Evolutionary conservation across 1,140 invertebrate species (phyloP), one percentile per base, ranked within the genome.

Genomic region (Apis dorsata): DNA sequence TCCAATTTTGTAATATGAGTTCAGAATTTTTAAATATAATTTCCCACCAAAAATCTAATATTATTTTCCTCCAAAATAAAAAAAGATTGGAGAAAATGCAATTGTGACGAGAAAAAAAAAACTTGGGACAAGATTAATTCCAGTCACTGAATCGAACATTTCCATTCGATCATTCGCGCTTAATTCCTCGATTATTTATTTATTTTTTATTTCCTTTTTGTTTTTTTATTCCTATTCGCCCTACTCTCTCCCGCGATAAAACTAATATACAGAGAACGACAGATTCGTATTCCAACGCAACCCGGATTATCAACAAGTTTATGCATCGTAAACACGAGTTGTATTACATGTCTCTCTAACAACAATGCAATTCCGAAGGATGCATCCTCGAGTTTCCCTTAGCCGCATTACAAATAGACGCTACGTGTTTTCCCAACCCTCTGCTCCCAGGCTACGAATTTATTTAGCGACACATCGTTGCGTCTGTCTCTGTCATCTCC

Each of bases 301-400:
- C 12, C 13, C 44, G 55, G 70, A 79, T 79, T 79, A 79, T 69
- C 66, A 44, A 59, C 28, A 78, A 59, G 44, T 59, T 77, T 69
- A 60, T 49, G 65, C 53, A 19, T 69, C 53, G 28, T 24, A 34
- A 49, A 24, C 34, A n/a, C 53, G 28, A 71, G 13, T 28, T 28
- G 74, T 55, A 12, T 9, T 65, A 65, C 53, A 51, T 68, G 63
- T 44, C 34, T 19, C n/a, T n/a, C 59, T 49, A 9, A 13, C 8
- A 28, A 17, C 76, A 21, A 28, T 66, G 63, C 53, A 49, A 78
- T 21, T 24, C 19, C 65, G 53, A 49, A 44, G 53, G 63, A 78
- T 34, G 44, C 53, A 55, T 77, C 51, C 19, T 21, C 63, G 51
- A 28, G 63, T 28, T 77, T 57, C 65, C 21, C 55, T 10, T 53